A percentile compares a stretch with the other conserved stretches of the same genome.
Conservation (phyloP, 2,113 vertebrate species). For the Oophaga pumilio region DNA sequence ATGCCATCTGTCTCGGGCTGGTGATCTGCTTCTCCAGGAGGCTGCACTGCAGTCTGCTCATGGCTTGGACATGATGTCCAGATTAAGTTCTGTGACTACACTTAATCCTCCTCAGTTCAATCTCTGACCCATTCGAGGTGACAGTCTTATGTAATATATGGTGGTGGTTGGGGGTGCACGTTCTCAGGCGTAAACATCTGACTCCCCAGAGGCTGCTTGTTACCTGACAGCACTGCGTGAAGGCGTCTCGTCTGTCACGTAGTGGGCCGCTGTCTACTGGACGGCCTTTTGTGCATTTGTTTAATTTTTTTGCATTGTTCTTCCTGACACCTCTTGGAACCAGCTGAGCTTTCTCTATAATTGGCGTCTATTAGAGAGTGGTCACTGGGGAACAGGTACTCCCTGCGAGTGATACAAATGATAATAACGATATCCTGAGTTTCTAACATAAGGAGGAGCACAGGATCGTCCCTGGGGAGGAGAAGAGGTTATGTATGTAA, state of each 20-base stretch:
- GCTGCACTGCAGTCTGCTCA: neutral
- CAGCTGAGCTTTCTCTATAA: neutral
- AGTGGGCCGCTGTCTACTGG: neutral
- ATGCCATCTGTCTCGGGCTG: neutral
- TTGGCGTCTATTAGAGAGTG: neutral
- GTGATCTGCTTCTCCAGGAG: neutral
- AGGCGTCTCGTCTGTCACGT: neutral
- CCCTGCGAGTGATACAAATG: neutral
- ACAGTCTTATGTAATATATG: neutral
- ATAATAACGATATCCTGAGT: neutral
- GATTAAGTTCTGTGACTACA: conserved; percentile 10
- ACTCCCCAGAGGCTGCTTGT: no score
- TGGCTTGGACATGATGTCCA: neutral
- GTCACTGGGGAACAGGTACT: neutral
- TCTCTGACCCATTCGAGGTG: conserved; percentile 3
- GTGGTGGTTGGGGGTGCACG: neutral
- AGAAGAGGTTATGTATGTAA: neutral
- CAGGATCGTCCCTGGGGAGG: neutral
- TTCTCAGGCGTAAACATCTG: no score
- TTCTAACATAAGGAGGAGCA: neutral
- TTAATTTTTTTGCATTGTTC: neutral
- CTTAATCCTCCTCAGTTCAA: conserved; percentile 10
- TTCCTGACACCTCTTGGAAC: neutral
- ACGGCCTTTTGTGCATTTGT: no score
- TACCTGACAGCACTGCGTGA: neutral